phyloP scores from a whole-genome alignment of 2,113 vertebrate genomes.

The Paramormyrops kingsleyae region DNA sequence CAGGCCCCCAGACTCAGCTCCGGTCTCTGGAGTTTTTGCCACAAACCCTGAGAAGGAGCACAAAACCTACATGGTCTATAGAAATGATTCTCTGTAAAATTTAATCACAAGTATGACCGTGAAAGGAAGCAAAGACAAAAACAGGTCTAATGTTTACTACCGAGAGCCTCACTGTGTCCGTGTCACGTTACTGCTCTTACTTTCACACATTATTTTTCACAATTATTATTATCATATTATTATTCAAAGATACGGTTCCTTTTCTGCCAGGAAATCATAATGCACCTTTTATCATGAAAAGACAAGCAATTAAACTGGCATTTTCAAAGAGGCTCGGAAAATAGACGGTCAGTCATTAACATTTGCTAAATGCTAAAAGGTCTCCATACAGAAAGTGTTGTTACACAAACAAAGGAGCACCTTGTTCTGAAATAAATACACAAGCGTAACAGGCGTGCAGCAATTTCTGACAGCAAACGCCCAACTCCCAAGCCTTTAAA shows the following conservation, averaged over 20 bases:
- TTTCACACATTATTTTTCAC: neutral
- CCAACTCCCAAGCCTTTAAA: neutral
- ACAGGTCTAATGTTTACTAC: neutral
- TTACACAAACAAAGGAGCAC: neutral
- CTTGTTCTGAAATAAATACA: neutral
- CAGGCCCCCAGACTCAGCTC: neutral
- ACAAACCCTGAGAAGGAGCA: neutral
- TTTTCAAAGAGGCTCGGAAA: neutral
- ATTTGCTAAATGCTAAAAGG: constrained; percentile 5
- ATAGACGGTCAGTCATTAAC: constrained; percentile 7
- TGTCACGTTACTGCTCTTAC: neutral
- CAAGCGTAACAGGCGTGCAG: neutral
- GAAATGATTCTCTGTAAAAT: neutral
- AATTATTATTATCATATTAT: neutral
- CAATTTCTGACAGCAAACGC: constrained; percentile 1
- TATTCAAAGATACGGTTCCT: neutral
- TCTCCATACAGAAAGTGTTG: neutral
- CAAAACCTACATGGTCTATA: neutral
- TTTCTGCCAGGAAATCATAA: neutral
- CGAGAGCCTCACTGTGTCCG: neutral
- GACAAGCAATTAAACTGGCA: constrained; percentile 3
- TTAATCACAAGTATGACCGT: neutral
- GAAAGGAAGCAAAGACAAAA: neutral
- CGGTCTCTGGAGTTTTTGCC: neutral
- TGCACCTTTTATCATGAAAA: neutral